phyloP scores from a whole-genome alignment of 2,797 vertebrate genomes.

The Cryptoblepharus egeriae region DNA sequence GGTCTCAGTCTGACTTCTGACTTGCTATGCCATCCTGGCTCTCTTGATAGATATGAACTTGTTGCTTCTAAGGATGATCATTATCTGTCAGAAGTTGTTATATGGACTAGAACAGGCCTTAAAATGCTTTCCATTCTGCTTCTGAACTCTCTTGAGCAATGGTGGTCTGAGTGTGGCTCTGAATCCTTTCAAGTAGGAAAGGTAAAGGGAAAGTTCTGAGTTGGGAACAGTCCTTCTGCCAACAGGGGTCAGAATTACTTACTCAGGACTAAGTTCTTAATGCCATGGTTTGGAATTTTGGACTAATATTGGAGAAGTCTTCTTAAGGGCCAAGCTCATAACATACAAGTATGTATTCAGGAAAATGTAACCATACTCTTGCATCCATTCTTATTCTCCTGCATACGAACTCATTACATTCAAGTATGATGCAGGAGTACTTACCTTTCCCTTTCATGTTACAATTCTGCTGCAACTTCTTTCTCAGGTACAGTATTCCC shows the following conservation, averaged over 20 bases:
- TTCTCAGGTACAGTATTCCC: too few relatives aligned
- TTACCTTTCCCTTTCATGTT: background rate
- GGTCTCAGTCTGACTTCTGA: too few relatives aligned
- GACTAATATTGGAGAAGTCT: background rate
- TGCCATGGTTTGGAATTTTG: background rate
- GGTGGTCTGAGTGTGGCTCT: background rate
- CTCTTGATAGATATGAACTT: background rate
- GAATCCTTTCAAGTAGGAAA: background rate
- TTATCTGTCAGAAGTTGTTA: background rate
- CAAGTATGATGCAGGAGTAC: background rate
- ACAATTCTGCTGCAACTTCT: background rate
- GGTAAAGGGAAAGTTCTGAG: background rate
- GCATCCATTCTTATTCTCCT: too few relatives aligned
- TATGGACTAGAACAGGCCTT: too few relatives aligned
- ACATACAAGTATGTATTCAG: background rate
- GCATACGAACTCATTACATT: background rate
- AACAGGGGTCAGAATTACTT: background rate
- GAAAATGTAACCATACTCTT: too few relatives aligned
- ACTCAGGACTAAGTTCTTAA: background rate
- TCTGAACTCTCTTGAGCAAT: too few relatives aligned
- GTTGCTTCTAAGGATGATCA: background rate
- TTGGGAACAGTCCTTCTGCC: too few relatives aligned
- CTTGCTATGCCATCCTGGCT: too few relatives aligned
- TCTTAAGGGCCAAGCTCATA: background rate
- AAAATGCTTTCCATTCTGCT: too few relatives aligned